These are phyloP conservation scores for Stylophora pistillata DNA, from an alignment of 64 coral and sea anemone genomes.

Conservation along the genomic window DNA sequence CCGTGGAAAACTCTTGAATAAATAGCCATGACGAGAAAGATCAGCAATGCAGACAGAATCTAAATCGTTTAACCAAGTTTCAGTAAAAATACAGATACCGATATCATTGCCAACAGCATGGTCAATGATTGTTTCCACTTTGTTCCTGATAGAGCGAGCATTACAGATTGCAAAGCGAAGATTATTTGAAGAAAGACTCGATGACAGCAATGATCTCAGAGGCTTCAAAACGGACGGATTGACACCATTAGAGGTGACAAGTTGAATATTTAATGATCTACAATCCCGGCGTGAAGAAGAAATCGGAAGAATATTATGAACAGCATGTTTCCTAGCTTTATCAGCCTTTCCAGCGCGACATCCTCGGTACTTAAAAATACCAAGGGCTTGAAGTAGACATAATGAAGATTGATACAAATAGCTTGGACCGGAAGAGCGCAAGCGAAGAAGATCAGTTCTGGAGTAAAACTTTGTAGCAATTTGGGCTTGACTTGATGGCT, in stretches of 20 bases:
- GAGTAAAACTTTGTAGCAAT: too few species aligned
- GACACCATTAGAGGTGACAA: slow-evolving; percentile 1
- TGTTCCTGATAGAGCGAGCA: slow-evolving; percentile 4
- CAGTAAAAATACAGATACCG: not conserved
- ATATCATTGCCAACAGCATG: slow-evolving; percentile 14
- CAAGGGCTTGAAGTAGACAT: slow-evolving; percentile 18
- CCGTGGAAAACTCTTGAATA: not conserved
- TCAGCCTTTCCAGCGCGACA: not conserved
- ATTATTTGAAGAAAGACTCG: slow-evolving; percentile 15
- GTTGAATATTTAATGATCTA: slow-evolving; percentile 28
- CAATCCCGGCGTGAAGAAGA: slow-evolving; percentile 1
- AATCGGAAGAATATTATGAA: slow-evolving; percentile 21
- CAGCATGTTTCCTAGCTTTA: not conserved
- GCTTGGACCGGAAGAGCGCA: not conserved
- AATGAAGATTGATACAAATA: slow-evolving; percentile 13
- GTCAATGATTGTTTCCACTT: slow-evolving; percentile 20
- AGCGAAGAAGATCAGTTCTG: too few species aligned
- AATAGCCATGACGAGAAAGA: not conserved
- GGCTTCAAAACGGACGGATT: not conserved
- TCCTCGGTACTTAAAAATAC: slow-evolving; percentile 18
- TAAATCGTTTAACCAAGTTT: not conserved
- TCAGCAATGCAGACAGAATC: not conserved
- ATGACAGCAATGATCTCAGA: not conserved
- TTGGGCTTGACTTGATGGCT: too few species aligned
- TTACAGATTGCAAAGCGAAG: not conserved